Conservation (phyloP, 2,888 invertebrate species). For the Caenorhabditis sinica region DNA sequence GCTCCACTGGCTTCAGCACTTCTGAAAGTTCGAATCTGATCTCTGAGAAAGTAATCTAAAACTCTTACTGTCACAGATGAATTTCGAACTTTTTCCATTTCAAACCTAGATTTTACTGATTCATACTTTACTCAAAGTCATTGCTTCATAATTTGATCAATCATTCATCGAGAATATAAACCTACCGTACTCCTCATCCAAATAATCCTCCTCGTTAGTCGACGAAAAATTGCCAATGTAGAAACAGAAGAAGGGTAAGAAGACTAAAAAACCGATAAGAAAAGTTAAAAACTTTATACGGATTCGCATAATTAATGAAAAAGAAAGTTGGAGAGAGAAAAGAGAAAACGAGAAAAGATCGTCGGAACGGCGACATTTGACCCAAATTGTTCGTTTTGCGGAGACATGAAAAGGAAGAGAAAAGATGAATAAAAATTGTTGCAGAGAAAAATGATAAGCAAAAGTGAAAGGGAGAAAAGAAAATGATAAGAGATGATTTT, state of each 20-base stretch:
- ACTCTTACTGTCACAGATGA: too few species aligned
- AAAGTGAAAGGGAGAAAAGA: slow-evolving; percentile 13
- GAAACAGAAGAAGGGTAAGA: slow-evolving; percentile 40
- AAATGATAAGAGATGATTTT: slow-evolving; percentile 4
- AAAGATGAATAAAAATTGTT: slow-evolving; percentile 13
- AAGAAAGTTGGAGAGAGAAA: slow-evolving; percentile 12
- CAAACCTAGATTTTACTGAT: too few species aligned
- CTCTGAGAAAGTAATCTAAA: too few species aligned
- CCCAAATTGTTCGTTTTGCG: slow-evolving; percentile 44
- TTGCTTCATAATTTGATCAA: too few species aligned
- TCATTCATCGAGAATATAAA: too few species aligned
- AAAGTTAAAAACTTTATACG: slow-evolving; percentile 51
- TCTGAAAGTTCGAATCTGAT: slow-evolving; percentile 19
- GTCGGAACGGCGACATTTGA: slow-evolving; percentile 50
- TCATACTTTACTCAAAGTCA: too few species aligned
- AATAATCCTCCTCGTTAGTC: slow-evolving; percentile 7
- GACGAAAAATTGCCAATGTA: slow-evolving; percentile 37
- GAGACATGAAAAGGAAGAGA: background rate
- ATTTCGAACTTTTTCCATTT: too few species aligned
- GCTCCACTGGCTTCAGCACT: slow-evolving; percentile 2
- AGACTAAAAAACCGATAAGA: slow-evolving; percentile 41
- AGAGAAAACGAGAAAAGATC: slow-evolving; percentile 21
- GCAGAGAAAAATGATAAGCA: slow-evolving; percentile 25
- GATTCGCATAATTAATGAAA: slow-evolving; percentile 52
- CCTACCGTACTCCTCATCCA: slow-evolving; percentile 50